Evolutionary conservation across 1,140 invertebrate genomes (phyloP).

Genomic region (Aphelenchoides fujianensis): DNA sequence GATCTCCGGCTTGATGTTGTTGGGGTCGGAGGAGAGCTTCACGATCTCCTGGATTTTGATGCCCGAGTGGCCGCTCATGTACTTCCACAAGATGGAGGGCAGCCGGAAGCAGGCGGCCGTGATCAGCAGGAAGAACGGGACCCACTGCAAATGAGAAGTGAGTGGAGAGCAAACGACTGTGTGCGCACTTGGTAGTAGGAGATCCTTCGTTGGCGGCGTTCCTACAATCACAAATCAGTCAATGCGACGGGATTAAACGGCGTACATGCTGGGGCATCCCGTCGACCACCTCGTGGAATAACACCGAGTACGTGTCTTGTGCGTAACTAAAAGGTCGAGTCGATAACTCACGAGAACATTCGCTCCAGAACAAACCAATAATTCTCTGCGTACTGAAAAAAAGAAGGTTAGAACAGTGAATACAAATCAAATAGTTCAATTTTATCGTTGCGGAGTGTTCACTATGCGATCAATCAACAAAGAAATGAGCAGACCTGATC

Average conservation of each 20-base stretch:
- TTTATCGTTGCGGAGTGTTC: no score
- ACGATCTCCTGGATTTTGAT: slow-evolving; percentile 36
- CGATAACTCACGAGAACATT: no score
- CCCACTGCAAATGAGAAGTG: no score
- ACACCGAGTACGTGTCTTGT: slow-evolving; percentile 50
- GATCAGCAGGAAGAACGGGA: slow-evolving; percentile 58
- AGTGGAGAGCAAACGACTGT: slow-evolving; percentile 4
- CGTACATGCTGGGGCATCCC: slow-evolving; percentile 26
- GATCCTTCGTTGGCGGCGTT: slow-evolving; percentile 36
- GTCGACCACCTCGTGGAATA: slow-evolving; percentile 36
- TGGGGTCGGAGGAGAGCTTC: slow-evolving; percentile 48
- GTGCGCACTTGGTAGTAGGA: slow-evolving; percentile 64
- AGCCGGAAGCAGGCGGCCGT: slow-evolving; percentile 62
- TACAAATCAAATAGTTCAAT: no score
- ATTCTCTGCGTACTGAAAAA: neutral
- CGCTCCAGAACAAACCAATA: slow-evolving; percentile 18
- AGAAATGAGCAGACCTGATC: slow-evolving; percentile 29
- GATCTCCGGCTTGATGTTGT: slow-evolving; percentile 56
- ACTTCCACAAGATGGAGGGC: slow-evolving; percentile 62
- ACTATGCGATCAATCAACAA: no score
- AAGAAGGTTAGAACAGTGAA: no score
- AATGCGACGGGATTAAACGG: no score
- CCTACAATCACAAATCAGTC: no score
- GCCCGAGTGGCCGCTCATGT: slow-evolving; percentile 47
- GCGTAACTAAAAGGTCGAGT: no score